Evolutionary conservation across 2,797 vertebrate genomes (phyloP), one percentile per base, ranked within the genome.

Genomic region (Hemitrygon akajei): DNA sequence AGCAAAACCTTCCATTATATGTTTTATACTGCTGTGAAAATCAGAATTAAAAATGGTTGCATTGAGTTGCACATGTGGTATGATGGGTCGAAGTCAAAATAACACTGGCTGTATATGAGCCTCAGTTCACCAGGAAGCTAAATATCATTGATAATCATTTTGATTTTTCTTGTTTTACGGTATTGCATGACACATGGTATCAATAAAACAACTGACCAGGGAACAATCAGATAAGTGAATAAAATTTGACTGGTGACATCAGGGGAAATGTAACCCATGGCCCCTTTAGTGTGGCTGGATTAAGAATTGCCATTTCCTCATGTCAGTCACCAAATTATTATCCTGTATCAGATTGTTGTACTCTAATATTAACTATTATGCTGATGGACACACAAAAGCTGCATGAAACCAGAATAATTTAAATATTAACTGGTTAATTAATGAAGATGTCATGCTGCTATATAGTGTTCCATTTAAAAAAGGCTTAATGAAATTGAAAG

Each of bases 81-180:
- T 25, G 40, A 56, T 82, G 40, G 80, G 22, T 56, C 10, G 81
- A 47, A 84, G 81, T 25, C 40, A 84, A 25, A 56, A 84, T 56
- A 56, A 27, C 56, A 84, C 56, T 58, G 22, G 22, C 25, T 10
- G 47, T 58, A 84, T 10, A 56, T 82, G 22, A 56, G 81, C n/a
- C 3, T 81, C 40, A 40, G 79, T 40, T 81, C 20, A 20, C 34
- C 18, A 58, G 81, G 81, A 1, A 25, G 25, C 47, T 30, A 60
- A 84, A 58, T 27, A 84, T 84, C 81, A 60, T 84, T 84, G 81
- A 60, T 86, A n/a, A 25, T 86, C 56, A 60, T 60, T 60, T 86
- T 16, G 60, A 3, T 18, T 60, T 86, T 86, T 30, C 56, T 86
- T 60, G 82, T 58, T 14, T 86, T 86, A 86, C 47, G 60, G 56